Conservation (phyloP, 1,140 invertebrate genomes). For the Paraescarpia echinospica region DNA sequence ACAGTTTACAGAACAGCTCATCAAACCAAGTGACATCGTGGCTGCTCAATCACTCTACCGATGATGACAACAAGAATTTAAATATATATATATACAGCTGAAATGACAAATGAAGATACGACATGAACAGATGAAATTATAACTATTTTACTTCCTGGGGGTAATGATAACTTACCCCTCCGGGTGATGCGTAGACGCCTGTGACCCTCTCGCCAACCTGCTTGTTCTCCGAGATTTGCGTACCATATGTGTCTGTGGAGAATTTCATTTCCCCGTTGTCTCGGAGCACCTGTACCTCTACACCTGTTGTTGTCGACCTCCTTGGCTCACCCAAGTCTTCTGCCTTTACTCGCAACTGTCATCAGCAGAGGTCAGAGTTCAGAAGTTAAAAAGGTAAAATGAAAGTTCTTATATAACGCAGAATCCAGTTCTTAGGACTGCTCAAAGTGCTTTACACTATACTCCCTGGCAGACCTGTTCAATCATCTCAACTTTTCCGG, state of each 20-base stretch:
- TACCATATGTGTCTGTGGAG: background rate
- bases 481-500: too few species aligned
- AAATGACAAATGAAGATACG: slow-evolving; percentile 5
- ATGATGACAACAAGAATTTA: background rate
- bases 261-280: slow-evolving; percentile 23
- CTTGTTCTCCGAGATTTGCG: slow-evolving; percentile 13
- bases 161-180: slow-evolving; percentile 3
- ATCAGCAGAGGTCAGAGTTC: background rate
- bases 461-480: too few species aligned
- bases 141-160: background rate
- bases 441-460: too few species aligned
- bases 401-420: too few species aligned
- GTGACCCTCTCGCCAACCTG: slow-evolving; percentile 3
- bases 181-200: slow-evolving; percentile 17
- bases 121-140: background rate
- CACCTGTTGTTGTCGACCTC: background rate
- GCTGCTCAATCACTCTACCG: background rate
- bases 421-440: too few species aligned
- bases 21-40: background rate
- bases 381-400: background rate
- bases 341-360: slow-evolving; percentile 22
- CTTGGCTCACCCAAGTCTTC: slow-evolving; percentile 20
- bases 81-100: background rate
- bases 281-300: slow-evolving; percentile 22
- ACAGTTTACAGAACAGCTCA: background rate